phyloP scores from a whole-genome alignment of 1,140 invertebrate genomes.

The Bombus difficillimus region DNA sequence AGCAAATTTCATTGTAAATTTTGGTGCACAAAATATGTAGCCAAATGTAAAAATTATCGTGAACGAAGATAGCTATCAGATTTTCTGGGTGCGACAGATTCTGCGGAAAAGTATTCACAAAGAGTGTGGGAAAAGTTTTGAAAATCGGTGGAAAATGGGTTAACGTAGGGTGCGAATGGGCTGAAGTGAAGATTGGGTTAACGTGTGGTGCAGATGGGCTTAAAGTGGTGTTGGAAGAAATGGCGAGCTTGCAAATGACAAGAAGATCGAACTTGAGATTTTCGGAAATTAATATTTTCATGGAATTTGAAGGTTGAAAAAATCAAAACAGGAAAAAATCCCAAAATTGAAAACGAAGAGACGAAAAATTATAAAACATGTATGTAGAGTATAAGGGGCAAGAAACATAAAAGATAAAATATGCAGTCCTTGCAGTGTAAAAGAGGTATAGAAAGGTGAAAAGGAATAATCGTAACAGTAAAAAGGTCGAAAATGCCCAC shows the following conservation, averaged over 20 bases:
- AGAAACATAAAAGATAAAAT: not conserved
- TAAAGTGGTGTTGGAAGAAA: not conserved
- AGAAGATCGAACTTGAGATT: not conserved
- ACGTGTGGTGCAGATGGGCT: not conserved
- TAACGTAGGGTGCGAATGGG: not conserved
- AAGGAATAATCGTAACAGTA: too few species aligned
- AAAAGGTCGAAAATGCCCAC: not conserved
- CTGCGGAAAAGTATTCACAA: not conserved
- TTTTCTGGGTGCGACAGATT: not conserved
- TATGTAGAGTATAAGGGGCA: too few species aligned
- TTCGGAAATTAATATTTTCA: not conserved
- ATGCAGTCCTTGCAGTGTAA: too few species aligned
- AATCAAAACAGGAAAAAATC: too few species aligned
- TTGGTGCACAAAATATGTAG: not conserved
- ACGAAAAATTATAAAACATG: too few species aligned
- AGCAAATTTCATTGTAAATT: not conserved
- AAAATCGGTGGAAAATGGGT: not conserved
- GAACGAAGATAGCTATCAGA: not conserved
- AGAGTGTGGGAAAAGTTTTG: not conserved
- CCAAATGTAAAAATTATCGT: not conserved
- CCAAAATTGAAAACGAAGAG: too few species aligned
- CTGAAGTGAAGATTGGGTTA: not conserved
- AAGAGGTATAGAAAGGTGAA: not conserved
- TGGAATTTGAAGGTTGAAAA: not conserved
- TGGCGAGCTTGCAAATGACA: not conserved